A percentile compares a stretch with the other conserved stretches of the same genome.
phyloP scores from a whole-genome alignment of 2,113 vertebrate species.

The Eurypyga helias region DNA sequence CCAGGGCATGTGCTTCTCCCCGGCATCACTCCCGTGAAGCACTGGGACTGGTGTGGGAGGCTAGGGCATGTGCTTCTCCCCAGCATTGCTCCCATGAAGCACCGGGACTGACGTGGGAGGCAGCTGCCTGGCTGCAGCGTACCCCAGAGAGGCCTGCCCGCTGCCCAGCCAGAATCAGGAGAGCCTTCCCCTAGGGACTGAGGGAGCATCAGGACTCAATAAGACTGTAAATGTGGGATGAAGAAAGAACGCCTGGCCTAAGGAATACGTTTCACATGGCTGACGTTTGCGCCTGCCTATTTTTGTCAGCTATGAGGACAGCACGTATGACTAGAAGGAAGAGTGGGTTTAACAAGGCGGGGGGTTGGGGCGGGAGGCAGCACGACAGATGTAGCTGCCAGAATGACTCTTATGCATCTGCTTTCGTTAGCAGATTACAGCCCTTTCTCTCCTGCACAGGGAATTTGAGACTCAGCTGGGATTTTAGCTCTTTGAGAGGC shows the following conservation, averaged over 20 bases:
- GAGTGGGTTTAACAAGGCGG: background rate
- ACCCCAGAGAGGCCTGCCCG: accelerated
- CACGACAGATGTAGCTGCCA: conserved; percentile 11
- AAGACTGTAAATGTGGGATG: background rate
- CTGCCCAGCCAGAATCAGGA: no score
- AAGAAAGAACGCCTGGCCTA: background rate
- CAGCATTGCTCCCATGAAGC: background rate
- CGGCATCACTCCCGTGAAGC: no score
- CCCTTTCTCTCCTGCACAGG: background rate
- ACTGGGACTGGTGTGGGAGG: no score
- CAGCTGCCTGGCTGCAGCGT: background rate
- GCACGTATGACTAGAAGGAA: background rate
- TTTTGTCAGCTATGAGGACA: background rate
- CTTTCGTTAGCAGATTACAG: background rate
- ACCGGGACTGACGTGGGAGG: accelerated
- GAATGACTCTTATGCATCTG: background rate
- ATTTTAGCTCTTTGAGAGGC: background rate
- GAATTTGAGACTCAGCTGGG: background rate
- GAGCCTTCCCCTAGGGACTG: background rate
- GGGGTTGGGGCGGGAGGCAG: background rate
- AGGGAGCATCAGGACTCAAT: background rate
- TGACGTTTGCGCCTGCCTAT: background rate
- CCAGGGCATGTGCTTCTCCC: no score
- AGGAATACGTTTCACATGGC: background rate
- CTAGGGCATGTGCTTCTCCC: accelerated